These are phyloP conservation scores for Chironex yamaguchii DNA, from an alignment of 30 jellyfish, hydroid and myxozoan genomes.

Conservation along the genomic window DNA sequence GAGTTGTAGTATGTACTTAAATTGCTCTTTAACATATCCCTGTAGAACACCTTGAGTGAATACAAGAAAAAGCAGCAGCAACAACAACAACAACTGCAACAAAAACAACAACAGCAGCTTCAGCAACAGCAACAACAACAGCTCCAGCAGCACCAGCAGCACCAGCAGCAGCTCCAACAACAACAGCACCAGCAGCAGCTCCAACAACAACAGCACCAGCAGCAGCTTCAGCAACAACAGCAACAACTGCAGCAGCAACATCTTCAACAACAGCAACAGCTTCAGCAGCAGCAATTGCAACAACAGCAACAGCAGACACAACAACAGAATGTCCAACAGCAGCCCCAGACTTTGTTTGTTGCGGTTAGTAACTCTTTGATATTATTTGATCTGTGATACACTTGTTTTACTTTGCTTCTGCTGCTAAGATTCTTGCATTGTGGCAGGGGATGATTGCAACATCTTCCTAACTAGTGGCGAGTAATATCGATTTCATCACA, in stretches of 20 bases:
- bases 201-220: not conserved
- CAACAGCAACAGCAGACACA: not conserved
- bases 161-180: constrained; percentile 39
- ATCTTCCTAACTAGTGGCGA: too few relatives aligned
- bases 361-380: too few relatives aligned
- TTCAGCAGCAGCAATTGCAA: not conserved
- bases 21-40: not conserved
- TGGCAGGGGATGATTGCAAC: too few relatives aligned
- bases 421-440: too few relatives aligned
- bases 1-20: not conserved
- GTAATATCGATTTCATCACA: too few relatives aligned
- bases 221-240: not conserved
- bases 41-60: not conserved
- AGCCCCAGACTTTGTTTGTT: too few relatives aligned
- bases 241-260: not conserved
- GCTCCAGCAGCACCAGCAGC: not conserved
- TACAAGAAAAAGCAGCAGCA: constrained; percentile 22
- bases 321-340: too few relatives aligned
- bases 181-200: constrained; percentile 26
- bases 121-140: constrained; percentile 45
- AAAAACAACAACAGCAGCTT: constrained; percentile 49
- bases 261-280: not conserved
- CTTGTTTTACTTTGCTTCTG: too few relatives aligned
- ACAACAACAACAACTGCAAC: constrained; percentile 55
- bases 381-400: too few relatives aligned